Evolutionary conservation across 2,113 vertebrate species (phyloP).

Genomic region (Nerophis lumbriciformis): DNA sequence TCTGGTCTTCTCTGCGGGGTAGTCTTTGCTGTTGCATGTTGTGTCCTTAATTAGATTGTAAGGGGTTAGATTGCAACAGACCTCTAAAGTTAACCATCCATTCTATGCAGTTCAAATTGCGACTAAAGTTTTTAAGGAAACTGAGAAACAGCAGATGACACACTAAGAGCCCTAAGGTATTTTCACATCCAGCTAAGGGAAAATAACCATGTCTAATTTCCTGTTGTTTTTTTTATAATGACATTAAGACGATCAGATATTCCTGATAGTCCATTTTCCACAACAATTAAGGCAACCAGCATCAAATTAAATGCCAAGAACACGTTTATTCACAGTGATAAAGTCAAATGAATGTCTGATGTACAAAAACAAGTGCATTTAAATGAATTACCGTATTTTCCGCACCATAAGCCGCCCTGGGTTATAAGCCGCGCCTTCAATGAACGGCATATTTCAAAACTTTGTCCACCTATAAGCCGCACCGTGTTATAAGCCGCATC

Average conservation of each 20-base stretch:
- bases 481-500: too few species aligned
- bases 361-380: not conserved
- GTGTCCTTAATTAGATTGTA: not conserved
- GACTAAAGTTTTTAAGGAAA: too few species aligned
- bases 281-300: not conserved
- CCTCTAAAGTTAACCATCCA: not conserved
- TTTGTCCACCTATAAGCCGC: too few species aligned
- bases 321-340: not conserved
- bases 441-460: too few species aligned
- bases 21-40: not conserved
- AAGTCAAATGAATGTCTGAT: not conserved
- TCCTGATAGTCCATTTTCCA: not conserved
- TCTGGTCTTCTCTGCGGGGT: slow-evolving; percentile 15
- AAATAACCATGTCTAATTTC: slow-evolving; percentile 40
- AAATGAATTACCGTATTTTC: too few species aligned
- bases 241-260: slow-evolving; percentile 9
- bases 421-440: too few species aligned
- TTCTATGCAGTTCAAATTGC: too few species aligned
- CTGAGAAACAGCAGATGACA: slow-evolving; percentile 13
- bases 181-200: slow-evolving; percentile 59
- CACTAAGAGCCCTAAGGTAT: slow-evolving; percentile 42
- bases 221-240: not conserved
- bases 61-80: not conserved
- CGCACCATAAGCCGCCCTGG: too few species aligned
- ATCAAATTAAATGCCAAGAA: not conserved